phyloP scores from a whole-genome alignment of 35 echinoderm and acorn worm species.

The Patiria miniata region DNA sequence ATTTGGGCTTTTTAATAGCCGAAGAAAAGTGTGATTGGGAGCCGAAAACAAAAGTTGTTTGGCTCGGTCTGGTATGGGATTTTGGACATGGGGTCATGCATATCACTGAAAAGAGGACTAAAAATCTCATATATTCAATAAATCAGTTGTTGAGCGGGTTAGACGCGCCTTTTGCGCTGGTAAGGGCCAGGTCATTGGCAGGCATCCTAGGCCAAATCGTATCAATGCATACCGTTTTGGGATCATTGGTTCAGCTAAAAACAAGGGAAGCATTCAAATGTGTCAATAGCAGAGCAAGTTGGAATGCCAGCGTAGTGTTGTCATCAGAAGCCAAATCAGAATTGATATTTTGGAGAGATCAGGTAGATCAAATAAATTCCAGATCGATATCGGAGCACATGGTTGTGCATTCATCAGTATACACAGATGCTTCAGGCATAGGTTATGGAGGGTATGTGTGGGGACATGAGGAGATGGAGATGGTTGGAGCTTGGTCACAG shows the following conservation, averaged over 20 bases:
- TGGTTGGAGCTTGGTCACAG: constrained; percentile 35
- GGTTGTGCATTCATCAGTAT: too few species aligned
- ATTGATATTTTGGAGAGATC: constrained; percentile 7
- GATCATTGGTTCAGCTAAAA: constrained; percentile 8
- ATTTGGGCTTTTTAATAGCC: too few species aligned
- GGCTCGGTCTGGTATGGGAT: too few species aligned
- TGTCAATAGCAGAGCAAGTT: constrained; percentile 38
- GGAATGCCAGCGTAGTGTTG: constrained; percentile 14
- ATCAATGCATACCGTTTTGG: constrained; percentile 35
- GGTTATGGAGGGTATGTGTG: constrained; percentile 10
- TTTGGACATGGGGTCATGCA: not conserved
- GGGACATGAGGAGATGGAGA: not conserved
- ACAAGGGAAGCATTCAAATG: constrained; percentile 32
- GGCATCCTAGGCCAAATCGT: constrained; percentile 11
- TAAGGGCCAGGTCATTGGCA: constrained; percentile 8
- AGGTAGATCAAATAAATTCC: too few species aligned
- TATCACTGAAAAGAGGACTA: not conserved
- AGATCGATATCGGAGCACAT: too few species aligned
- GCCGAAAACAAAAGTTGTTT: too few species aligned
- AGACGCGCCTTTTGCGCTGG: not conserved
- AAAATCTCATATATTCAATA: not conserved
- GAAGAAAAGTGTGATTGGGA: too few species aligned
- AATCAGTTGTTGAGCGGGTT: not conserved
- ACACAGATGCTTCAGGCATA: too few species aligned
- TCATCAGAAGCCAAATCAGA: not conserved